Evolutionary conservation across 2,797 vertebrate genomes (phyloP).

Genomic region (Pseudocheirus occidentalis): DNA sequence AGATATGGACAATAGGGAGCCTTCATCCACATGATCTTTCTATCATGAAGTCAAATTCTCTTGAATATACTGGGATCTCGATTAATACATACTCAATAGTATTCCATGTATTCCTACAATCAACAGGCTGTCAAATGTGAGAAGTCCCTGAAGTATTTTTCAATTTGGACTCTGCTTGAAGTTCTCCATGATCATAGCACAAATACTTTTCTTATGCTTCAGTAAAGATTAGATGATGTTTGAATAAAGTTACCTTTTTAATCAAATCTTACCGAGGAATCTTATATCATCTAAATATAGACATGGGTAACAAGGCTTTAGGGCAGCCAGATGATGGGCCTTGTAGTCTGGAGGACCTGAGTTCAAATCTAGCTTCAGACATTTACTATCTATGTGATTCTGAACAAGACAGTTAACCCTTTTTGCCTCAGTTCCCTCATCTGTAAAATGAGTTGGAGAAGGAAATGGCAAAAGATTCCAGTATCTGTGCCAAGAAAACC

Average conservation of each 20-base stretch:
- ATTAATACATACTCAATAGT: not conserved
- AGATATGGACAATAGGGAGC: not conserved
- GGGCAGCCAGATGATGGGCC: too few relatives aligned
- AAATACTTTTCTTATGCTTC: not conserved
- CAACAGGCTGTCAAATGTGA: not conserved
- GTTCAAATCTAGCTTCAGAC: too few relatives aligned
- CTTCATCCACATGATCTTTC: not conserved
- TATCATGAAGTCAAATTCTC: not conserved
- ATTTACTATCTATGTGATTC: not conserved
- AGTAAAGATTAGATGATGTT: not conserved
- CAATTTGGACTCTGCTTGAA: not conserved
- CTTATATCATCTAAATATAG: not conserved
- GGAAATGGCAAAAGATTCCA: not conserved
- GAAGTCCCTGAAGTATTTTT: not conserved
- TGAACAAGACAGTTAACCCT: not conserved
- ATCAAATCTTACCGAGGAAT: not conserved
- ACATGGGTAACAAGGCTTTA: not conserved
- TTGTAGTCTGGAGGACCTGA: too few relatives aligned
- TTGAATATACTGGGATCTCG: not conserved
- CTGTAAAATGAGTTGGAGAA: not conserved
- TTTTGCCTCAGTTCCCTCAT: not conserved
- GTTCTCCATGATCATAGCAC: not conserved
- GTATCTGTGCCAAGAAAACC: not conserved
- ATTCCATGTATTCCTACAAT: not conserved
- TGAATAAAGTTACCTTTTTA: not conserved